Conservation (phyloP, 1,140 invertebrate genomes). For the Ganaspis sp. region DNA sequence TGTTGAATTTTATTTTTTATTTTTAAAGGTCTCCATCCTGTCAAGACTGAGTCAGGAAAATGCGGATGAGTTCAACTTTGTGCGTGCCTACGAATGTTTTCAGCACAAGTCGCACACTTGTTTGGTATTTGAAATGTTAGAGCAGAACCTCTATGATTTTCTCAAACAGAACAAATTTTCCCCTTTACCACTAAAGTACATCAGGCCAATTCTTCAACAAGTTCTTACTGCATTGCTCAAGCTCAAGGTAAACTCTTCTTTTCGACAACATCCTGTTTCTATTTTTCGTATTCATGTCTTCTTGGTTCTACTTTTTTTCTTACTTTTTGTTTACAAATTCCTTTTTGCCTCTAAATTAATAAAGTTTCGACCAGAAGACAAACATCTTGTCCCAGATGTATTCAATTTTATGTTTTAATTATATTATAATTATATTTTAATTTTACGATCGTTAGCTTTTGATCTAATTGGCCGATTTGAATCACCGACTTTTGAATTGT, state of each 20-base stretch:
- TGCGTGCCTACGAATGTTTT: slow-evolving; percentile 99
- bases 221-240: slow-evolving; percentile 98
- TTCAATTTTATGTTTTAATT: too few relatives aligned
- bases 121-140: slow-evolving; percentile 99
- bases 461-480: too few relatives aligned
- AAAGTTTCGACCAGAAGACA: too few relatives aligned
- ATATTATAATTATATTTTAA: too few relatives aligned
- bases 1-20: slow-evolving; percentile 31
- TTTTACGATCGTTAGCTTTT: too few relatives aligned
- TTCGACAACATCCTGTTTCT: too few relatives aligned
- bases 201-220: slow-evolving; percentile 98
- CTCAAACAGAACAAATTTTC: slow-evolving; percentile 99
- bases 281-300: too few relatives aligned
- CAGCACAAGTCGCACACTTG: slow-evolving; percentile 99
- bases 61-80: slow-evolving; percentile 99
- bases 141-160: slow-evolving; percentile 99
- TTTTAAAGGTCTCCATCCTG: slow-evolving; percentile 91
- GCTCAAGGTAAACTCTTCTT: slow-evolving; percentile 85
- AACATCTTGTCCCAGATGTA: too few relatives aligned
- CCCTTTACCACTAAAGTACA: slow-evolving; percentile 97
- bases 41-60: slow-evolving; percentile 98
- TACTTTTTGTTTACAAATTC: too few relatives aligned
- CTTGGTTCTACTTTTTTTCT: too few relatives aligned
- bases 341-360: too few relatives aligned
- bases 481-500: too few relatives aligned